Evolutionary conservation across 2,113 vertebrate species (phyloP).

Genomic region (Oncorhynchus gorbuscha): DNA sequence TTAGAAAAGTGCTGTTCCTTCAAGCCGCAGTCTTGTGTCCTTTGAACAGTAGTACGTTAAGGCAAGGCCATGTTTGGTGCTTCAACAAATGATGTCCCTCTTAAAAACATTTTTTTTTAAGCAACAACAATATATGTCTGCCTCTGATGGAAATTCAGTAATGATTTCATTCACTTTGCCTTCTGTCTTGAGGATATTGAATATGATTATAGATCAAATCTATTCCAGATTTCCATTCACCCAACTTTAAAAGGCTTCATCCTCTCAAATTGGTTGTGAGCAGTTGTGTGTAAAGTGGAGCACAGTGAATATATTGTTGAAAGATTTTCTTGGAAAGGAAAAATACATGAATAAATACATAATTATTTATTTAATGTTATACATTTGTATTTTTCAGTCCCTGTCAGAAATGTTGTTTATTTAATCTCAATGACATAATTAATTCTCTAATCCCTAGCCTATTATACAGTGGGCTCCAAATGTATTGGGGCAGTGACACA

Average conservation of each 20-base stretch:
- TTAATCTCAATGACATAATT: too few species aligned
- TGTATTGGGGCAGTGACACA: too few species aligned
- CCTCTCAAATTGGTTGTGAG: neutral
- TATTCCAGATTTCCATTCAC: slow-evolving; percentile 37
- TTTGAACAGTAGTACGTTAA: neutral
- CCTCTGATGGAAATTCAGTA: slow-evolving; percentile 45
- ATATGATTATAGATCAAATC: slow-evolving; percentile 47
- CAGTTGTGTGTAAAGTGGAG: slow-evolving; percentile 1
- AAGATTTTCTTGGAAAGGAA: too few species aligned
- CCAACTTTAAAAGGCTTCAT: slow-evolving; percentile 32
- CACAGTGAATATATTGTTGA: neutral
- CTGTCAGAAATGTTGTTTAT: too few species aligned
- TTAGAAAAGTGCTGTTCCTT: too few species aligned
- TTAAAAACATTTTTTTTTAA: too few species aligned
- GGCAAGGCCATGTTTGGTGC: neutral
- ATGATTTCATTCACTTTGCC: slow-evolving; percentile 49
- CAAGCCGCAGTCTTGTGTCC: neutral
- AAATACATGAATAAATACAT: too few species aligned
- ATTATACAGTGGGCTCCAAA: too few species aligned
- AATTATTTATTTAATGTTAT: too few species aligned
- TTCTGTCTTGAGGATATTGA: slow-evolving; percentile 33
- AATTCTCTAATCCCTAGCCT: too few species aligned
- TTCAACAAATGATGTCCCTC: slow-evolving; percentile 7
- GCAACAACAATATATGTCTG: slow-evolving; percentile 39
- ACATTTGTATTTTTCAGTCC: too few species aligned